Evolutionary conservation across 2,888 invertebrate species (phyloP).

Genomic region (Pammene fasciana): DNA sequence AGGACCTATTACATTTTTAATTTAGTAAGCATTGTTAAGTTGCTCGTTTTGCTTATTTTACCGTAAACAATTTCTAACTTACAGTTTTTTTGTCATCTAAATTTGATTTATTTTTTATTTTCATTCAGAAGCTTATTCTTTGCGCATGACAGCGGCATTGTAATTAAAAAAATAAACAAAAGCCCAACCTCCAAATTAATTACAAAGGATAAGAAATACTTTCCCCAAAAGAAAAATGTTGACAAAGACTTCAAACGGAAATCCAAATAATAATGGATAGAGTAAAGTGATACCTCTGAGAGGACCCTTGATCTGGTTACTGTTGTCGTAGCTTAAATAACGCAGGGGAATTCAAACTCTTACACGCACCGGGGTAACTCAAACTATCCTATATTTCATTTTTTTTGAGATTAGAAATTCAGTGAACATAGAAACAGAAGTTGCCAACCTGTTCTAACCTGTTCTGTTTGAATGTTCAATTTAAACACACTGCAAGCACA

Average conservation of each 20-base stretch:
- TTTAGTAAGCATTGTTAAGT: too few species aligned
- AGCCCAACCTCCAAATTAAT: slow-evolving; percentile 14
- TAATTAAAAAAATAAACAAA: slow-evolving; percentile 8
- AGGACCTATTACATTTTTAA: too few species aligned
- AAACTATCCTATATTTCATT: too few species aligned
- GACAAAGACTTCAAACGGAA: slow-evolving; percentile 36
- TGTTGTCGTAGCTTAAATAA: neutral
- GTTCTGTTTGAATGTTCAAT: too few species aligned
- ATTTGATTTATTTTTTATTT: neutral
- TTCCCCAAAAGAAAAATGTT: slow-evolving; percentile 11
- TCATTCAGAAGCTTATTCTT: neutral
- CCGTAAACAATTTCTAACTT: too few species aligned
- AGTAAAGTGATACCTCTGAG: slow-evolving; percentile 24
- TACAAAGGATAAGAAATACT: slow-evolving; percentile 24
- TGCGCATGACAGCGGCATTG: neutral
- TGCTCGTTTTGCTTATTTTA: too few species aligned
- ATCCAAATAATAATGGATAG: slow-evolving; percentile 30
- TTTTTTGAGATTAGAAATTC: too few species aligned
- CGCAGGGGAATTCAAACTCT: neutral
- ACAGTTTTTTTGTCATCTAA: too few species aligned
- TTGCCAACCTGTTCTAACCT: too few species aligned
- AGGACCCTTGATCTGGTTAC: slow-evolving; percentile 10
- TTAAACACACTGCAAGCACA: too few species aligned
- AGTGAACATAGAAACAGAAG: too few species aligned
- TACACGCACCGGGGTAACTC: too few species aligned